Base-by-base conservation (phyloP, 2,797 vertebrate species). In the Lycodopsis pacificus region DNA sequence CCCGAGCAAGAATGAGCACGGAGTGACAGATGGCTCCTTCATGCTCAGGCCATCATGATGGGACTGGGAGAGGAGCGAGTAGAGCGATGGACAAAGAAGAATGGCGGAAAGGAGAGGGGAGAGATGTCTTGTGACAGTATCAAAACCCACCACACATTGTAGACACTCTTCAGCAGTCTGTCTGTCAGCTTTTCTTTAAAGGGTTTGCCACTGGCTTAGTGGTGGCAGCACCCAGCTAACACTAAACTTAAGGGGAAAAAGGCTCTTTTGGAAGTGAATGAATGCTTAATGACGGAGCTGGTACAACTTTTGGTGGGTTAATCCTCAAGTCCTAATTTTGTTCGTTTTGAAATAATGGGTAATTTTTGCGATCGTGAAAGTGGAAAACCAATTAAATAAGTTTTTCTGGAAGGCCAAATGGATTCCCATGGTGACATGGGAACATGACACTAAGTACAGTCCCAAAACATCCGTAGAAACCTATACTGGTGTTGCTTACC, bases 31-130 rank as follows among this genome's bases (percentile, higher is more conserved):
- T 92, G 88, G 89, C 85, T 88, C 86, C 89, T 90, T 90, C 91
- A 89, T 88, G 89, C 91, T 96, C 95, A 94, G 96, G 96, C 97
- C 95, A 96, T 96, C 94, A 92, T 92, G 85, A 92, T 90, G 91
- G 87, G 91, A 82, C 86, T 56, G 58, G 81, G 71, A 89, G 90
- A 75, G 75, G 14, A 76, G 58, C 44, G 71, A 77, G 86, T 34
- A 56, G 59, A 79, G 81, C 82, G 13, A 56, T 73, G 90, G 90
- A 89, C 80, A 81, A 51, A 79, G 89, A 88, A 82, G 85, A 86
- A 91, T 84, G 84, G 84, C 3, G 53, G 76, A 80, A 80, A 77
- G 74, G 73, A 75, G 82, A 79, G 82, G 71, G 88, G 86, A 17
- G 83, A 85, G 79, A 88, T 90, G 89, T 88, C 81, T 91, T 87